A percentile compares a stretch with the other conserved stretches of the same genome.
phyloP scores from a whole-genome alignment of 2,888 invertebrate genomes.

The Sinodicranocentrus sp. region DNA sequence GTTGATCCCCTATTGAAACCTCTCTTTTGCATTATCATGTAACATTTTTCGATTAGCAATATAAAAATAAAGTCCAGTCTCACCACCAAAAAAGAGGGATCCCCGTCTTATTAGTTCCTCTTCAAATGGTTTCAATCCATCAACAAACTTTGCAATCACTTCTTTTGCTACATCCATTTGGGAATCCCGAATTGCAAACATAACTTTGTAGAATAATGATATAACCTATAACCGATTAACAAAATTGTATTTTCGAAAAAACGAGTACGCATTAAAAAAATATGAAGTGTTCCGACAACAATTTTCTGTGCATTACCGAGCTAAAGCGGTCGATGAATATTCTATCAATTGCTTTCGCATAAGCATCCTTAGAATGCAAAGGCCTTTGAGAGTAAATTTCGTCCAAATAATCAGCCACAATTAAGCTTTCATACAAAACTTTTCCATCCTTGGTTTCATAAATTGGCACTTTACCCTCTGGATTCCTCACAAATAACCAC shows the following conservation, averaged over 20 bases:
- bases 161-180: constrained; percentile 34
- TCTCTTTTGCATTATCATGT: no score
- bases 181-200: constrained; percentile 46
- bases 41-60: no score
- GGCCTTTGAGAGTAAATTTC: constrained; percentile 80
- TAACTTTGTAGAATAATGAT: constrained; percentile 65
- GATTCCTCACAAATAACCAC: constrained; percentile 83
- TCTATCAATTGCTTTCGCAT: constrained; percentile 85
- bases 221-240: no score
- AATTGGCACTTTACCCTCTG: constrained; percentile 85
- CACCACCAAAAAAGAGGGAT: constrained; percentile 79
- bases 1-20: constrained; percentile 81
- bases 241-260: no score
- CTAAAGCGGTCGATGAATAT: constrained; percentile 85
- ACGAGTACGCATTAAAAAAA: no score
- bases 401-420: constrained; percentile 89
- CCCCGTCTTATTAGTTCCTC: constrained; percentile 78
- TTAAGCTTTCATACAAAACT: constrained; percentile 88
- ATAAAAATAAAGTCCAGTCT: constrained; percentile 36
- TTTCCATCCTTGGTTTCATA: constrained; percentile 83
- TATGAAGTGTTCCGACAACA: no score
- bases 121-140: constrained; percentile 78
- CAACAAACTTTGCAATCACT: constrained; percentile 76
- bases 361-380: constrained; percentile 81
- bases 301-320: constrained; percentile 78